Conservation (phyloP, 2,113 vertebrate species). For the Cyanoliseus patagonus region DNA sequence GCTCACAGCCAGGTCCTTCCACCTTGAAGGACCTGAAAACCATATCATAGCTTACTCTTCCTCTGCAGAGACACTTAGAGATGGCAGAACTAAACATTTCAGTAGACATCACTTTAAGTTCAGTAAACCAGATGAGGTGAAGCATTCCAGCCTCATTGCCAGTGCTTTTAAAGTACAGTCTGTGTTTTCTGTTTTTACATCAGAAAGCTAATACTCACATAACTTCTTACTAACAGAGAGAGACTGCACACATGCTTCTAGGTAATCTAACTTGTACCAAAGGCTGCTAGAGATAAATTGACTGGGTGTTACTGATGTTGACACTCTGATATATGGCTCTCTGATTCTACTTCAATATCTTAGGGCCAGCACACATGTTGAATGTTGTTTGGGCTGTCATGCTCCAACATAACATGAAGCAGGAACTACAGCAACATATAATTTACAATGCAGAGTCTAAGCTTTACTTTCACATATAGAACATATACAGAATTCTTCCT, state of each 20-base stretch:
- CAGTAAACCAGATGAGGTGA: neutral
- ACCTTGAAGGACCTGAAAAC: neutral
- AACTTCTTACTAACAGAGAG: neutral
- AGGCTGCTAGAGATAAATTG: conserved; percentile 22
- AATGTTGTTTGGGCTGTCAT: neutral
- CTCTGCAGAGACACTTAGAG: neutral
- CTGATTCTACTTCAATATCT: neutral
- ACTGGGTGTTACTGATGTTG: neutral
- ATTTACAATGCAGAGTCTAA: neutral
- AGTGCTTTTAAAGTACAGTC: neutral
- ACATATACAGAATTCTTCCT: neutral
- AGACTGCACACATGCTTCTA: neutral
- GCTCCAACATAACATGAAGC: conserved; percentile 57
- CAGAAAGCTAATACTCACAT: neutral
- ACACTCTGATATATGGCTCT: conserved; percentile 16
- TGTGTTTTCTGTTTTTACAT: neutral
- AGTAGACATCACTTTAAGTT: neutral
- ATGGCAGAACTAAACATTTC: neutral
- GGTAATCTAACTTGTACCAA: neutral
- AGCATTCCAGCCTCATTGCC: neutral
- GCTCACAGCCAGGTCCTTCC: neutral
- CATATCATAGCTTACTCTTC: neutral
- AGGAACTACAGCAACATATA: conserved; percentile 2
- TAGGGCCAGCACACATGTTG: neutral
- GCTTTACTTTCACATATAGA: conserved; percentile 6